Evolutionary conservation across 1,140 invertebrate species (phyloP).

Genomic region (Babylonia areolata): DNA sequence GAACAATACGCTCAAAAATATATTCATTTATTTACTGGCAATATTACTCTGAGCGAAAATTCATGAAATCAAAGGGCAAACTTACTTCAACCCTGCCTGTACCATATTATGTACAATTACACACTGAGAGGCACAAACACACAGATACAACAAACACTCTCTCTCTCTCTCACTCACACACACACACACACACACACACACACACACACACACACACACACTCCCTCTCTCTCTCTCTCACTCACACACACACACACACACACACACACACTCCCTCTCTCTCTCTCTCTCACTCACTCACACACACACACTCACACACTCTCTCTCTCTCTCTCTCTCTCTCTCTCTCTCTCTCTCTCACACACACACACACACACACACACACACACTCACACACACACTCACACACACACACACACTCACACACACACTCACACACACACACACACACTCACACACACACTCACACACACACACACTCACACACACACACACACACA

Average conservation of each 20-base stretch:
- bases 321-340: not conserved
- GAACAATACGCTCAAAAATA: no score
- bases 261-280: not conserved
- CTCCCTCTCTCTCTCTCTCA: not conserved
- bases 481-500: not conserved
- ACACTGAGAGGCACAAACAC: no score
- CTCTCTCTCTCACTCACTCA: not conserved
- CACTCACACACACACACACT: constrained; percentile 15
- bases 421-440: not conserved
- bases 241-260: constrained; percentile 12
- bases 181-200: not conserved
- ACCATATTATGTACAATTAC: no score
- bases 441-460: constrained; percentile 19
- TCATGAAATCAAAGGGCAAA: no score
- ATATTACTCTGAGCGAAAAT: no score
- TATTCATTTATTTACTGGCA: no score
- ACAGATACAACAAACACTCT: no score
- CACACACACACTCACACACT: constrained; percentile 9
- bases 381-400: not conserved
- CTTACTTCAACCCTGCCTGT: no score
- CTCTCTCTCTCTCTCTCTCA: not conserved
- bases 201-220: no score
- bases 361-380: constrained; percentile 16
- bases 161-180: not conserved
- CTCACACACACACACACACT: not conserved